Conservation (phyloP, 2,797 vertebrate species). For the Sylvia borin region DNA sequence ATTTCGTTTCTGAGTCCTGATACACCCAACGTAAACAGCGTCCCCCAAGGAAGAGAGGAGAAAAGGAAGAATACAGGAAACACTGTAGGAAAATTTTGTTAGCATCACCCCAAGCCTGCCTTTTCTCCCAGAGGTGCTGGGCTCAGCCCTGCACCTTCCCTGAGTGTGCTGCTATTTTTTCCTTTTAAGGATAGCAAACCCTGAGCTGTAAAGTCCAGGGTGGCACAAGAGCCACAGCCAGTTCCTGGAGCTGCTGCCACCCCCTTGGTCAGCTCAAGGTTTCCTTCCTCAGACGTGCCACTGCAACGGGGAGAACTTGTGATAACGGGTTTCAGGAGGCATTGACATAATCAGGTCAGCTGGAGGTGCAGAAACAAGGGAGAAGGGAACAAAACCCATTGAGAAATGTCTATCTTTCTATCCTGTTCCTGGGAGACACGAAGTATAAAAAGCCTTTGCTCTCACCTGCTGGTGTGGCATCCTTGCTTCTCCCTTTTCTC, state of each 20-base stretch:
- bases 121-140: background rate
- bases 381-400: background rate
- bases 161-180: background rate
- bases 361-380: slow-evolving; percentile 53
- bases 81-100: background rate
- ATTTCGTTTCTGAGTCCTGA: background rate
- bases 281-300: slow-evolving; percentile 60
- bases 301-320: slow-evolving; percentile 15
- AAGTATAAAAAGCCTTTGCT: slow-evolving; percentile 31
- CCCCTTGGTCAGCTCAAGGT: slow-evolving; percentile 11
- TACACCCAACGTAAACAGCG: background rate
- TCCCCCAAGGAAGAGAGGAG: background rate
- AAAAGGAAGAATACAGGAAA: background rate
- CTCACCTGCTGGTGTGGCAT: background rate
- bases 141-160: background rate
- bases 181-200: slow-evolving; percentile 39
- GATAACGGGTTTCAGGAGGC: slow-evolving; percentile 27
- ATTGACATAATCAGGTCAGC: slow-evolving; percentile 49
- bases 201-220: background rate
- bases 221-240: background rate
- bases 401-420: slow-evolving; percentile 3
- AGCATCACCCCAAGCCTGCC: background rate
- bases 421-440: background rate
- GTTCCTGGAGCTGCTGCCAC: background rate
- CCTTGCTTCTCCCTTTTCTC: background rate